These are phyloP conservation scores for Xyrauchen texanus DNA, from an alignment of 2,113 vertebrate species.

Conservation along the genomic window DNA sequence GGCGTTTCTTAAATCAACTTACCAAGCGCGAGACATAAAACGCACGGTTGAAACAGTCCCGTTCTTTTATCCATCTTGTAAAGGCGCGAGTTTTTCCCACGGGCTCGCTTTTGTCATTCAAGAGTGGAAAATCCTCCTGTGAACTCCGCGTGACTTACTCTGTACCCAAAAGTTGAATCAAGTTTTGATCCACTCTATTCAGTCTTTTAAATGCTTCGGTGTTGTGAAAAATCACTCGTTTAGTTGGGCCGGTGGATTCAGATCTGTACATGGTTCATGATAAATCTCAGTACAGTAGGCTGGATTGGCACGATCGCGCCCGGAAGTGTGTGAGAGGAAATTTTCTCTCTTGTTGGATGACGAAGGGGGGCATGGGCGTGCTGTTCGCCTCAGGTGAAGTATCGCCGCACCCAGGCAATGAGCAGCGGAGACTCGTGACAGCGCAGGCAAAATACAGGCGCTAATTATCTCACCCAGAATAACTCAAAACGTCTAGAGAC, in stretches of 20 bases:
- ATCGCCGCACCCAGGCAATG: conserved; percentile 4
- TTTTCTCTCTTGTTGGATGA: conserved; percentile 31
- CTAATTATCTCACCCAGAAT: conserved; percentile 35
- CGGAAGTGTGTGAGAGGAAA: conserved; percentile 37
- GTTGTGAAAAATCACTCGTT: not conserved
- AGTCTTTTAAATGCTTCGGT: not conserved
- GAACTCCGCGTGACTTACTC: not conserved
- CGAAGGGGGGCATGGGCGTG: not conserved
- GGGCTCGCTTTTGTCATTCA: conserved; percentile 35
- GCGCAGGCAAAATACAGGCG: not conserved
- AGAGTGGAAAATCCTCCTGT: not conserved
- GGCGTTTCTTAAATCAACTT: not conserved
- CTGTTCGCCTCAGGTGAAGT: conserved; percentile 40
- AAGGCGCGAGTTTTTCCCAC: conserved; percentile 38
- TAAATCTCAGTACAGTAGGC: not conserved
- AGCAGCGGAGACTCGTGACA: not conserved
- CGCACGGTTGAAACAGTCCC: not conserved
- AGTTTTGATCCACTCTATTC: not conserved
- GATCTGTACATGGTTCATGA: not conserved
- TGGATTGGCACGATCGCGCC: not conserved
- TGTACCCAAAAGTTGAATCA: not conserved
- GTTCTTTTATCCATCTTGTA: conserved; percentile 35
- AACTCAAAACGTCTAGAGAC: conserved; percentile 31
- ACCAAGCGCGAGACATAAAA: conserved; percentile 21
- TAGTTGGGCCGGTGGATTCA: too few relatives aligned